Percentiles rank a stretch among this genome's conserved stretches.
Evolutionary conservation across 2,797 vertebrate species (phyloP).

Genomic region (Tympanoctomys barrerae): DNA sequence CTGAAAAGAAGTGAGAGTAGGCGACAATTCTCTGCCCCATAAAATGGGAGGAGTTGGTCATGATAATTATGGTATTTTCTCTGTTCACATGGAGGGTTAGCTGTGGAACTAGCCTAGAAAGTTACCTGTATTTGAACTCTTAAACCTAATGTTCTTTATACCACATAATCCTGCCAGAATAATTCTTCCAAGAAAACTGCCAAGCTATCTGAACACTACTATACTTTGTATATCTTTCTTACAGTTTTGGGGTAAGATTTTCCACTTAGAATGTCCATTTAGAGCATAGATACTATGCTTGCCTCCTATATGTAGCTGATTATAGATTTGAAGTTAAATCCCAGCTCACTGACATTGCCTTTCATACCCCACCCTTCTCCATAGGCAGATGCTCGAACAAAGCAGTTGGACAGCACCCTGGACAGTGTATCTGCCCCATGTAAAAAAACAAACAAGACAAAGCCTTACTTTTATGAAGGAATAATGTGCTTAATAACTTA

Average conservation of each 20-base stretch:
- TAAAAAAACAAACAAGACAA: background rate
- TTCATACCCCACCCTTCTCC: background rate
- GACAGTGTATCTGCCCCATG: background rate
- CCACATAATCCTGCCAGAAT: background rate
- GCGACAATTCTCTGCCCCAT: background rate
- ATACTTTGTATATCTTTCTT: background rate
- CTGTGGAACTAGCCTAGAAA: background rate
- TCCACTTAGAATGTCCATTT: background rate
- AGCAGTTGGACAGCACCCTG: background rate
- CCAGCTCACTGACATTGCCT: background rate
- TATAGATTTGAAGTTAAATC: background rate
- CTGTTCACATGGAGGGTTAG: background rate
- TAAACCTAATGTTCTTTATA: background rate
- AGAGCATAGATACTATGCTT: background rate
- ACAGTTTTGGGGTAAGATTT: background rate
- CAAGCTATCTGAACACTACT: background rate
- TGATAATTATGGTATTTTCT: background rate
- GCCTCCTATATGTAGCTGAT: background rate
- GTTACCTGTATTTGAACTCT: background rate
- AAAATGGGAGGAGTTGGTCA: background rate
- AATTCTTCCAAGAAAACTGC: background rate
- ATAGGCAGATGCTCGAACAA: no score
- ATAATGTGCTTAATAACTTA: background rate
- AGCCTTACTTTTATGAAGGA: background rate
- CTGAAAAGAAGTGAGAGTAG: background rate